Conservation (phyloP, 2,888 invertebrate species). For the Gastracanthus pulcherrimus region DNA sequence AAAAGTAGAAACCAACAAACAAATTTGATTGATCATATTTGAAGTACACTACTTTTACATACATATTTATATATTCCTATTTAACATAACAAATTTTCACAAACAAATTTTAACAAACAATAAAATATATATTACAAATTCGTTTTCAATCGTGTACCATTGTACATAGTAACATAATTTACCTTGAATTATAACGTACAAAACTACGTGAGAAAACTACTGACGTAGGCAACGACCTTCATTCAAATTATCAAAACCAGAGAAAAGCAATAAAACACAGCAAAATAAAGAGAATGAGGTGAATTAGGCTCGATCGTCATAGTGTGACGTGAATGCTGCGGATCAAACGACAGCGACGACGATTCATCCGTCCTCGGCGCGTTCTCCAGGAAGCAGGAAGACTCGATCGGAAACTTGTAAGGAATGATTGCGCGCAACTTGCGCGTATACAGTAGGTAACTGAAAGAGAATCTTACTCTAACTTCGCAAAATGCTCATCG, state of each 20-base stretch:
- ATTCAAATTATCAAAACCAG: not conserved
- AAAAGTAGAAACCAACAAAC: no score
- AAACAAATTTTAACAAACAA: no score
- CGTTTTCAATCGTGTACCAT: no score
- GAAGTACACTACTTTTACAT: no score
- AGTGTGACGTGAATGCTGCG: not conserved
- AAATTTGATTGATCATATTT: no score
- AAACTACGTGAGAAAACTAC: not conserved
- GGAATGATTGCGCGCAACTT: conserved; percentile 11
- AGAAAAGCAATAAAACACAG: not conserved
- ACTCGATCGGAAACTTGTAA: not conserved
- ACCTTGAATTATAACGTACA: no score
- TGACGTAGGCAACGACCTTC: not conserved
- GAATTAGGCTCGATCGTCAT: not conserved
- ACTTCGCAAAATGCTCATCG: no score
- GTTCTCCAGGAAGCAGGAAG: conserved; percentile 29
- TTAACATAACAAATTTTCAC: no score
- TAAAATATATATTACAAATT: no score
- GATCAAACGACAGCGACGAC: no score
- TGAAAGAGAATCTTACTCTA: not conserved
- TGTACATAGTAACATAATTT: no score
- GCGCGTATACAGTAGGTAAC: not conserved
- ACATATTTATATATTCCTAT: no score
- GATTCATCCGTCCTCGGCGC: conserved; percentile 19
- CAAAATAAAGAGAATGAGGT: not conserved